Conservation (phyloP, 2,113 vertebrate species). For the Menidia beryllina region DNA sequence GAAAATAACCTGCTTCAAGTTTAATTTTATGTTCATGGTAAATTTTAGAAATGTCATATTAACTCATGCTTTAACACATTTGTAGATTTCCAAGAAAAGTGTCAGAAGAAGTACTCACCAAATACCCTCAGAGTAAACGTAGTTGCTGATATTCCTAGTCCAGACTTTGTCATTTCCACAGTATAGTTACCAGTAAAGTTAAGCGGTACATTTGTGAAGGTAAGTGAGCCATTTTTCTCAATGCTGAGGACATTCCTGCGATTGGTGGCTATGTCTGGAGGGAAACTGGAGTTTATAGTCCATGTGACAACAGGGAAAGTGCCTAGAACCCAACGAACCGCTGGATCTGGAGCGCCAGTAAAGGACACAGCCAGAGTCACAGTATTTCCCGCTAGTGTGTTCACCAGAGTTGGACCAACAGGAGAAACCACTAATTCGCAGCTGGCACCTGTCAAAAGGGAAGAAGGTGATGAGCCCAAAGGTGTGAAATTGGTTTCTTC, state of each 20-base stretch:
- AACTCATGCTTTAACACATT: too few species aligned
- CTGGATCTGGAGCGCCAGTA: slow-evolving; percentile 50
- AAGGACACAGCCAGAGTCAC: slow-evolving; percentile 72
- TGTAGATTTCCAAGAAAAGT: too few species aligned
- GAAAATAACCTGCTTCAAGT: too few species aligned
- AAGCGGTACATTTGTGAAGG: slow-evolving; percentile 56
- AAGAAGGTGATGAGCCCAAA: background rate
- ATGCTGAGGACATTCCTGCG: slow-evolving; percentile 34
- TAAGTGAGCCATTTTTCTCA: slow-evolving; percentile 65
- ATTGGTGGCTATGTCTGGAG: slow-evolving; percentile 29
- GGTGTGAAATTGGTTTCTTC: background rate
- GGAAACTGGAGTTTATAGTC: slow-evolving; percentile 21
- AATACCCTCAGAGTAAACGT: slow-evolving; percentile 72
- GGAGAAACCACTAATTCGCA: slow-evolving; percentile 56
- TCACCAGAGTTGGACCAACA: slow-evolving; percentile 15
- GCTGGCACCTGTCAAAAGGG: slow-evolving; percentile 42
- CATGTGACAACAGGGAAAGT: slow-evolving; percentile 55
- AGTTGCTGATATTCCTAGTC: slow-evolving; percentile 3
- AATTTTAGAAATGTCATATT: too few species aligned
- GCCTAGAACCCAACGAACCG: slow-evolving; percentile 65
- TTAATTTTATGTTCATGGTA: too few species aligned
- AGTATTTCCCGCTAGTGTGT: slow-evolving; percentile 45
- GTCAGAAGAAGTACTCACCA: slow-evolving; percentile 64
- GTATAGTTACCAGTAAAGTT: slow-evolving; percentile 57
- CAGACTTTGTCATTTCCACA: slow-evolving; percentile 63